Percentiles rank a stretch among this genome's conserved stretches.
These are phyloP conservation scores for Phenganax stokvisi DNA, from an alignment of 92 coral and sea anemone genomes.

Conservation along the genomic window DNA sequence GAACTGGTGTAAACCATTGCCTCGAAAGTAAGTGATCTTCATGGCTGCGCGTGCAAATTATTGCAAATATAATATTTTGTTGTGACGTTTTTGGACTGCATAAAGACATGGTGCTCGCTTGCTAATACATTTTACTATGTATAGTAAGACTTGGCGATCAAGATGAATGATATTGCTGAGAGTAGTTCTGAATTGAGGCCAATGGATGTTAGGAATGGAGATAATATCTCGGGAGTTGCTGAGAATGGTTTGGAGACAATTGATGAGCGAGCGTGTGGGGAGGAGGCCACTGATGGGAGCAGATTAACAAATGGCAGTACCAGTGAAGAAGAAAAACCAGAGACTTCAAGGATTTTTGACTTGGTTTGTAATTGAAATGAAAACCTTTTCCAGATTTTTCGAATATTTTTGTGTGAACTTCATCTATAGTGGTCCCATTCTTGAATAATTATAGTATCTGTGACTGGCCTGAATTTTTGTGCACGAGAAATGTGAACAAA, in stretches of 20 bases:
- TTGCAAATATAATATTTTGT: not conserved
- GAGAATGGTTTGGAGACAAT: conserved; percentile 12
- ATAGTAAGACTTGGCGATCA: not conserved
- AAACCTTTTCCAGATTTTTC: not conserved
- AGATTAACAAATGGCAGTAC: not conserved
- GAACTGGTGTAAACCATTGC: not conserved
- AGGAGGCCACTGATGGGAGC: not conserved
- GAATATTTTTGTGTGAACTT: not conserved
- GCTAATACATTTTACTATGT: no score
- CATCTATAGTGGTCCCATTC: not conserved
- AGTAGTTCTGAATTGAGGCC: conserved; percentile 14
- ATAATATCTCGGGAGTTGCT: not conserved
- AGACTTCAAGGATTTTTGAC: conserved; percentile 10
- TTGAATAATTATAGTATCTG: not conserved
- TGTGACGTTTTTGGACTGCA: not conserved
- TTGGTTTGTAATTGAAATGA: conserved; percentile 11
- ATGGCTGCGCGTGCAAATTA: not conserved
- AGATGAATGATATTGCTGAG: conserved; percentile 5
- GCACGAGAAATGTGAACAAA: no score
- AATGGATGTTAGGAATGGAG: conserved; percentile 18
- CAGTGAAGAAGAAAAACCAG: conserved; percentile 1
- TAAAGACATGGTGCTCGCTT: not conserved
- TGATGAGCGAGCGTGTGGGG: not conserved
- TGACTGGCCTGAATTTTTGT: no score
- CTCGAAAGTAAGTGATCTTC: not conserved